Conservation (phyloP, 92 coral and sea anemone species). For the Phenganax subtilis region DNA sequence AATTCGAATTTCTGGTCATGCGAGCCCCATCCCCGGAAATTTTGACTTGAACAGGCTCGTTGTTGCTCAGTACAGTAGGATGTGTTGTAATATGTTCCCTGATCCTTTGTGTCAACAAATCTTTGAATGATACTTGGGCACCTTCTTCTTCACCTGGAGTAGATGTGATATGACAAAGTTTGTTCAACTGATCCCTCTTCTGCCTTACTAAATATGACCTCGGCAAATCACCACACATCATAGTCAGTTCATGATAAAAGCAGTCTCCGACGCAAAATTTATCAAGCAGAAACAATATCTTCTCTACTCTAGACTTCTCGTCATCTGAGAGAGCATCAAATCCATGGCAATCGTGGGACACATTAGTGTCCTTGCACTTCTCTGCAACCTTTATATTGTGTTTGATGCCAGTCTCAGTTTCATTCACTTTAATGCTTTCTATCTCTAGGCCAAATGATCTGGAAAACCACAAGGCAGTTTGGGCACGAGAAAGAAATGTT, state of each 20-base stretch:
- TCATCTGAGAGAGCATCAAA: conserved; percentile 49
- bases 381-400: neutral
- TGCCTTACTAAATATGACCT: conserved; percentile 55
- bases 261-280: conserved; percentile 57
- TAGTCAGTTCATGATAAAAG: conserved; percentile 52
- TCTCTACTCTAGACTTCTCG: conserved; percentile 49
- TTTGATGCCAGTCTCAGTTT: conserved; percentile 50
- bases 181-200: conserved; percentile 51
- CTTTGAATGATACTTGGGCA: conserved; percentile 53
- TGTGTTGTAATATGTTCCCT: neutral
- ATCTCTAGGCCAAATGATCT: conserved; percentile 61
- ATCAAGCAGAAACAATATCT: conserved; percentile 55
- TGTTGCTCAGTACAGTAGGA: conserved; percentile 25
- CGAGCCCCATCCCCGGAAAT: conserved; percentile 68
- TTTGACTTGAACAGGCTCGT: conserved; percentile 51
- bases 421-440: conserved; percentile 50
- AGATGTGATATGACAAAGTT: conserved; percentile 52
- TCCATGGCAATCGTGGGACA: conserved; percentile 27
- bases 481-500: conserved; percentile 51
- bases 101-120: conserved; percentile 34
- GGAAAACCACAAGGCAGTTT: conserved; percentile 64
- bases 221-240: conserved; percentile 51
- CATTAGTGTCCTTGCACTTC: neutral
- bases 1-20: conserved; percentile 59
- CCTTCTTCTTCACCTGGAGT: conserved; percentile 64